These are phyloP conservation scores for Sphenopsis melanotis DNA, from an alignment of 2,797 vertebrate species.

Conservation along the genomic window DNA sequence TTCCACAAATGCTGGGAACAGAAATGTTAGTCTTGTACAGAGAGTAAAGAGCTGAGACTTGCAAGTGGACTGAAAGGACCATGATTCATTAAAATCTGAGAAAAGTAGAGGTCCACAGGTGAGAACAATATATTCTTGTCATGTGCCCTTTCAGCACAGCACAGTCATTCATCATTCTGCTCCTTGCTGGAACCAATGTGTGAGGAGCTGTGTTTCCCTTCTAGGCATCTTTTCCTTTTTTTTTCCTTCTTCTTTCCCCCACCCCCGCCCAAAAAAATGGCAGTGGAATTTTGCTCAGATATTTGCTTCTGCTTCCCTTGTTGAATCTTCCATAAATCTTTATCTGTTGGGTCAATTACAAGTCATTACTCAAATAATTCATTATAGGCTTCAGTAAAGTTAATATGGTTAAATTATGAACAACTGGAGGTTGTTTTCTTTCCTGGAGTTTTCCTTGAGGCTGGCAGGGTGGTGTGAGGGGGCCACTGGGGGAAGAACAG, in stretches of 20 bases:
- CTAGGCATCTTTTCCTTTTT: not conserved
- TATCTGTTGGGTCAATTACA: not conserved
- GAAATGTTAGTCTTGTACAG: constrained; percentile 28
- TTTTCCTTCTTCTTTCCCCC: not conserved
- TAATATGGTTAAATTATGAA: not conserved
- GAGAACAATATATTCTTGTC: constrained; percentile 51
- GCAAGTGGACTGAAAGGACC: constrained; percentile 5
- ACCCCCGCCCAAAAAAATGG: not conserved
- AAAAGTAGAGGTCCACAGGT: not conserved
- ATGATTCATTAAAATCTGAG: constrained; percentile 14
- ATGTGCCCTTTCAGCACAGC: constrained; percentile 24
- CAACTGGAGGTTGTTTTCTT: not conserved
- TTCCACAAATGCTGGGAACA: constrained; percentile 4
- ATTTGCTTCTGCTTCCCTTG: not conserved
- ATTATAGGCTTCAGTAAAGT: not conserved
- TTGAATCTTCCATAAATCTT: constrained; percentile 10
- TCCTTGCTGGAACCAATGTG: constrained; percentile 1
- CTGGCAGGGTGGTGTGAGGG: not conserved
- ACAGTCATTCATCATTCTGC: constrained; percentile 27
- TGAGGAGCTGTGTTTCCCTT: constrained; percentile 44
- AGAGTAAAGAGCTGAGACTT: constrained; percentile 32
- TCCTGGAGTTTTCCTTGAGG: not conserved
- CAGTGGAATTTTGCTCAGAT: constrained; percentile 29
- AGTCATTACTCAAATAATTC: constrained; percentile 32
- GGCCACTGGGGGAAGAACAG: not conserved